Base-by-base conservation (phyloP, 2,888 invertebrate species). In the Ophioninae sp. region DNA sequence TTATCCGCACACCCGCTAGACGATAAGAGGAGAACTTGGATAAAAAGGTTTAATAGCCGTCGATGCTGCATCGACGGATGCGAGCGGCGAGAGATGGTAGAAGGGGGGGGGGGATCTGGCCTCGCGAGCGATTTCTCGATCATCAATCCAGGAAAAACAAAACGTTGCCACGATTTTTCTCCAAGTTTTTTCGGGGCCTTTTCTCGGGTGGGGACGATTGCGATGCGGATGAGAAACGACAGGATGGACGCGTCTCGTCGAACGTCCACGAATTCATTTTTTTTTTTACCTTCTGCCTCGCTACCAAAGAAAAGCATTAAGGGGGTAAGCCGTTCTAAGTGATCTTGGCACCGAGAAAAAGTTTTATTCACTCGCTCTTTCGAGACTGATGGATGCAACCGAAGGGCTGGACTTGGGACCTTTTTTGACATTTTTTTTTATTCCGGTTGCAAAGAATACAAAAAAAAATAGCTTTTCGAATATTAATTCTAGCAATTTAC, bases 91-190 rank as follows among this genome's bases (percentile, higher is more conserved):
- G 51, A 51, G 51, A 58, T 41, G 44, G 78, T n/a, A n/a, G n/a
- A n/a, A 79, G 59, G 73, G 68, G 61, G 68, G 63, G 6, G n/a
- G 22, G 61, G 51, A 64, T 72, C 41, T 78, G 72, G 77, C 39
- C 77, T 73, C 30, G 51, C 51, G 51, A 51, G 39, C 79, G 74
- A 79, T 82, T 79, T 39, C 37, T 58, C 76, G 76, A 73, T 73
- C 79, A 79, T 83, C 83, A 80, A 83, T 83, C 83, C 80, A 80
- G 30, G 71, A 39, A 37, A 68, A 41, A 63, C 17, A 76, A 82
- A 74, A 82, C 73, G 72, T 37, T 63, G 23, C 30, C 72, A 58
- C 73, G 68, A 72, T 51, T 76, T 76, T 63, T 73, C 23, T 73
- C 76, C 72, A 58, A n/a, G 30, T 75, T 83, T 83, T 83, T 80